These are phyloP conservation scores for Drosophila ustulata DNA, from an alignment of 2,888 invertebrate species.

Conservation along the genomic window DNA sequence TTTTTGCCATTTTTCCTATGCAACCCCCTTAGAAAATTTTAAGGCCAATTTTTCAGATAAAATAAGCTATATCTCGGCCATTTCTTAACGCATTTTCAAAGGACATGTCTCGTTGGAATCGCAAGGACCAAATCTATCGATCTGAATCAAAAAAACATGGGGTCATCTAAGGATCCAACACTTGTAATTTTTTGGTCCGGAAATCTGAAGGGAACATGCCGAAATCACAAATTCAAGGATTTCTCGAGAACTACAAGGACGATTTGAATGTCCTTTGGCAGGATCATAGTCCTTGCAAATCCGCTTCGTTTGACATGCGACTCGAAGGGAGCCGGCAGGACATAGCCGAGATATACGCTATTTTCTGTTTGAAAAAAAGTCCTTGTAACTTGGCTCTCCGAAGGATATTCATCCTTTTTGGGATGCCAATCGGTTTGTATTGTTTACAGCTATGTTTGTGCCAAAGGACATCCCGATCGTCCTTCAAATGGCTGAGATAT, in stretches of 20 bases:
- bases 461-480: constrained; percentile 1
- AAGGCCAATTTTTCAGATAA: too few species aligned
- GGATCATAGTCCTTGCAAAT: neutral
- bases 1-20: neutral
- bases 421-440: too few species aligned
- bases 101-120: neutral
- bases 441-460: neutral
- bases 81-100: neutral
- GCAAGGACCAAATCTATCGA: neutral
- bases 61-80: neutral
- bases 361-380: neutral
- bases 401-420: neutral
- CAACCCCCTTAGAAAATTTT: neutral
- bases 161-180: too few species aligned
- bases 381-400: neutral
- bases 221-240: neutral
- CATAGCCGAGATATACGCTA: neutral
- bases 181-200: neutral
- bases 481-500: neutral
- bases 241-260: neutral
- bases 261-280: neutral
- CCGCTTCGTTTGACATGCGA: neutral
- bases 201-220: too few species aligned
- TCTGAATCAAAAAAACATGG: neutral
- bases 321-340: neutral